Conservation (phyloP, 2,113 vertebrate genomes). For the Pangasianodon gigas region DNA sequence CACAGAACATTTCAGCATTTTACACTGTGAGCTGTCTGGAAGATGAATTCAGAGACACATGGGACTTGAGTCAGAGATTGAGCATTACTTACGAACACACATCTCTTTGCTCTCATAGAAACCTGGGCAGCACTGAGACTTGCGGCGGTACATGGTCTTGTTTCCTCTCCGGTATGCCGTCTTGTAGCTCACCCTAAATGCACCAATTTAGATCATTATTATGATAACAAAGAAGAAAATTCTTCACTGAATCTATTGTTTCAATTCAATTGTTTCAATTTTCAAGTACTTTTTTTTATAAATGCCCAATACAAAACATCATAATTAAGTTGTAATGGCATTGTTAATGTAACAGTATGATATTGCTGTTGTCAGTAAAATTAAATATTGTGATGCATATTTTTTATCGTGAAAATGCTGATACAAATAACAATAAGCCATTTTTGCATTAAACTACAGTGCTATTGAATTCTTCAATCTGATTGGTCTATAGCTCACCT, state of each 20-base stretch:
- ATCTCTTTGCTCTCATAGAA: conserved; percentile 89
- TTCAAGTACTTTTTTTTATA: not conserved
- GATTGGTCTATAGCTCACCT: not conserved
- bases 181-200: conserved; percentile 87
- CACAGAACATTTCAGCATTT: not conserved
- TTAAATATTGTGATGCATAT: not conserved
- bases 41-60: not conserved
- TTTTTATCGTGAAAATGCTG: not conserved
- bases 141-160: conserved; percentile 95
- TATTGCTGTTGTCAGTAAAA: too few relatives aligned
- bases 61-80: not conserved
- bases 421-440: not conserved
- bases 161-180: conserved; percentile 90
- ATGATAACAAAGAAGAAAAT: not conserved
- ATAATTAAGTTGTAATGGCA: not conserved
- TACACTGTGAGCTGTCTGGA: not conserved
- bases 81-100: conserved; percentile 87
- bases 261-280: not conserved
- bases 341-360: not conserved
- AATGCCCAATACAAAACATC: not conserved
- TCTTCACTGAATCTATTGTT: not conserved
- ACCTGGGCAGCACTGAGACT: conserved; percentile 95
- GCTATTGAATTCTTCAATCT: not conserved
- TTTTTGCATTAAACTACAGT: not conserved
- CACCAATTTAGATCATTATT: conserved; percentile 22